Base-by-base conservation (phyloP, 2,888 invertebrate genomes). In the Andrena haemorrhoa region DNA sequence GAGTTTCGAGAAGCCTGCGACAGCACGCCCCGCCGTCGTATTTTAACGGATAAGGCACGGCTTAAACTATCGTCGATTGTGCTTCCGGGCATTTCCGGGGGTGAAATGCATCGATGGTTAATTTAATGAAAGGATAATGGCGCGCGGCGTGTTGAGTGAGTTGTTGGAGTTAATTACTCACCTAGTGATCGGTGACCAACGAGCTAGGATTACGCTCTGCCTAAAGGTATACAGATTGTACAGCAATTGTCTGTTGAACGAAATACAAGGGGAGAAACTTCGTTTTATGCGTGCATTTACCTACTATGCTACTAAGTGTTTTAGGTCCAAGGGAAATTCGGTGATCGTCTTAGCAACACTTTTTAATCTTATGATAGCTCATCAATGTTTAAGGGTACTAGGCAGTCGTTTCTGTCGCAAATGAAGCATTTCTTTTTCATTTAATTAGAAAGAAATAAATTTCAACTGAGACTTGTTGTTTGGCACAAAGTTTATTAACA, bases 61-160 rank as follows among this genome's bases (percentile, higher is more conserved):
- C 12, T 72, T 63, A 72, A 72, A 63, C 63, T 63, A 72, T 72
- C 63, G 51, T 53, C 72, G 33, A 41, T 35, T 53, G 26, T 10
- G 20, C 51, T 23, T 20, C n/a, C 20, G 8, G 23, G 23, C 16
- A 41, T 56, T 16, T 7, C n/a, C 23, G 12, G 2, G 2, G 16
- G 35, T 23, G 2, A 35, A 63, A 51, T 63, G 23, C 61, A 29
- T 63, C 51, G 8, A 63, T 8, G 47, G 58, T 72, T 53, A 63
- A 72, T 63, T 63, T 53, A 72, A 72, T 63, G 35, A 72, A 33
- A 63, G 12, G 31, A 20, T 60, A 70, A 70, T 60, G 29, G 7
- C n/a, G 29, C 10, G 7, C 6, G 58, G 47, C 47, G 35, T 7
- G 20, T n/a, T 58, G 41, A 47, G 41, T 26, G 29, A 60, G 41